Evolutionary conservation across 2,888 invertebrate genomes (phyloP), one percentile per base, ranked within the genome.

Genomic region (Mesoligia furuncula): DNA sequence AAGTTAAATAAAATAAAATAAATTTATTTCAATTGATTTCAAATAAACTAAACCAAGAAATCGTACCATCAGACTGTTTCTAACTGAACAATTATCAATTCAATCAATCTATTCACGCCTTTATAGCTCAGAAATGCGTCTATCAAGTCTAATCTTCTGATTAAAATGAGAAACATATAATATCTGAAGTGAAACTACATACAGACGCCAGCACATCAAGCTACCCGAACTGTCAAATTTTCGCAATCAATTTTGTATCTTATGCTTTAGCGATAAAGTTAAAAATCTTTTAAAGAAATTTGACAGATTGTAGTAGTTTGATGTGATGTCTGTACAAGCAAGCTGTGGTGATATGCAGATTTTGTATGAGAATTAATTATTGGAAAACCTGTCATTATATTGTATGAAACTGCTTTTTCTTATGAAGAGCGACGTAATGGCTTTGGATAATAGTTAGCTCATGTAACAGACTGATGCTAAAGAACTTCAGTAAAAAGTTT

Each of bases 361-460:
- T 87, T 73, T 64, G 31, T 78, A 42, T n/a, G 13, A 74, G 74
- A 83, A 83, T 83, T 85, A 85, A 85, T 85, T 70, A 85, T 85
- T 87, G 82, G 86, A 87, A 87, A 87, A 81, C 75, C 70, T 73
- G 51, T 75, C 73, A 82, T 87, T 87, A 81, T 17, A 59, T 36
- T 66, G 77, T 74, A 79, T 82, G 83, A 85, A 78, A 82, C 85
- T 65, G 68, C 81, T 85, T 78, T 85, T 87, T 77, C 81, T 77
- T 75, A 66, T 51, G 36, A 66, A 42, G 57, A 71, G 17, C 36
- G 45, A 57, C 65, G 54, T 85, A 76, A 80, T 83, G 61, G 70
- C 27, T 36, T 65, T 31, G 20, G 45, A 11, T 85, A 61, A 70
- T 85, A 31, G 65, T 51, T 65, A 48, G 36, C 69, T 80, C 48